A percentile compares a stretch with the other conserved stretches of the same genome.
These are phyloP conservation scores for Gambusia holbrooki DNA, from an alignment of 2,113 vertebrate species.

Conservation along the genomic window DNA sequence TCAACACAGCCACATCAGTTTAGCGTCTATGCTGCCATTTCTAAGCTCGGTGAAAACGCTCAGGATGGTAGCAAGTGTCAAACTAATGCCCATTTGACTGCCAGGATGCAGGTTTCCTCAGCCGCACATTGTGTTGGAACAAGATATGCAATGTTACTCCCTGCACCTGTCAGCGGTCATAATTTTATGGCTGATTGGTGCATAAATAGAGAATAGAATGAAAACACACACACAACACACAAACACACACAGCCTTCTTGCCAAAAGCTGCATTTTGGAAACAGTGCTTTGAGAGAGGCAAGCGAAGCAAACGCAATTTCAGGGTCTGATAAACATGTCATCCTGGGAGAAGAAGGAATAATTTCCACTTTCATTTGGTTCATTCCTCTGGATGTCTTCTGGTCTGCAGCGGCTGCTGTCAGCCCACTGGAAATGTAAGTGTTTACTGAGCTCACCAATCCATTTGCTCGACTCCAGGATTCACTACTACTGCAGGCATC, in stretches of 20 bases:
- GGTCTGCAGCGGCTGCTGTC: conserved; percentile 54
- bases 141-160: background rate
- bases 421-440: conserved; percentile 58
- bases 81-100: background rate
- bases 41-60: background rate
- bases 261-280: conserved; percentile 23
- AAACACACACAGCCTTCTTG: background rate
- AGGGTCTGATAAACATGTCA: conserved; percentile 73
- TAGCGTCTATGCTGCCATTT: too few species aligned
- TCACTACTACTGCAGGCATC: conserved; percentile 19
- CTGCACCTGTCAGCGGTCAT: background rate
- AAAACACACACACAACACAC: conserved; percentile 7
- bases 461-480: conserved; percentile 44
- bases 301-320: conserved; percentile 60
- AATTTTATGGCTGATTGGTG: background rate
- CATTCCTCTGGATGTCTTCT: conserved; percentile 58
- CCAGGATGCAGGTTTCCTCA: background rate
- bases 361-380: conserved; percentile 71
- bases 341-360: conserved; percentile 63
- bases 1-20: too few species aligned
- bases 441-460: conserved; percentile 52
- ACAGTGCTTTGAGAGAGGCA: conserved; percentile 38
- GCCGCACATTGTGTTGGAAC: background rate
- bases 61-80: background rate
- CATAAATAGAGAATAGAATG: conserved; percentile 1